These are phyloP conservation scores for Apaloderma vittatum DNA, from an alignment of 2,113 vertebrate genomes.

Conservation along the genomic window DNA sequence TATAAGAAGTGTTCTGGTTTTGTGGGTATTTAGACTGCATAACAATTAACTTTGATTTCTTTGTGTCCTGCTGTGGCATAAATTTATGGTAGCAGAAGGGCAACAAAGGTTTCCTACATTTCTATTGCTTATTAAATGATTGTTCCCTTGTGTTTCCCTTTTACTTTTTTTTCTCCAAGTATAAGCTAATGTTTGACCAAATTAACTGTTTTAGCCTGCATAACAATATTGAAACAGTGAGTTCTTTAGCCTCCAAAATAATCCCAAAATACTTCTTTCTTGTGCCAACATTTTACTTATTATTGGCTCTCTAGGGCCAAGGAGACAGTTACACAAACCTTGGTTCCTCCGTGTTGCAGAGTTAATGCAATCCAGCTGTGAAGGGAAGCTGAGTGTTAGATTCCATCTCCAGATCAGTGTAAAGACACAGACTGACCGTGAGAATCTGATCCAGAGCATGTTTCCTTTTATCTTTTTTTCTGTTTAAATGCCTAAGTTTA, in stretches of 20 bases:
- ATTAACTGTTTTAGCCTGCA: background rate
- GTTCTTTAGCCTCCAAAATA: background rate
- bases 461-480: background rate
- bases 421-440: background rate
- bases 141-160: background rate
- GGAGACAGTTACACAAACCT: background rate
- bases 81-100: background rate
- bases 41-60: conserved; percentile 9
- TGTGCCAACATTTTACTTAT: background rate
- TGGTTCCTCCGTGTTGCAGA: background rate
- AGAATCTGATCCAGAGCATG: background rate
- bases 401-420: background rate
- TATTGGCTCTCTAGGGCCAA: background rate
- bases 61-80: background rate
- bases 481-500: background rate
- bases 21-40: background rate
- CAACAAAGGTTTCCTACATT: background rate
- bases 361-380: background rate
- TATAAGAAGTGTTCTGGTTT: background rate
- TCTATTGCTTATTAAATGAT: background rate
- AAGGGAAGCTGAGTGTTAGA: background rate
- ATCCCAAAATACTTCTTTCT: background rate
- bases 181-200: background rate
- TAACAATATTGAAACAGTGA: background rate
- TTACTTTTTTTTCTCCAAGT: background rate